Percentiles rank a stretch among this genome's conserved stretches.
phyloP scores from a whole-genome alignment of 23 tunicate genomes.

The Phallusia fumigata region DNA sequence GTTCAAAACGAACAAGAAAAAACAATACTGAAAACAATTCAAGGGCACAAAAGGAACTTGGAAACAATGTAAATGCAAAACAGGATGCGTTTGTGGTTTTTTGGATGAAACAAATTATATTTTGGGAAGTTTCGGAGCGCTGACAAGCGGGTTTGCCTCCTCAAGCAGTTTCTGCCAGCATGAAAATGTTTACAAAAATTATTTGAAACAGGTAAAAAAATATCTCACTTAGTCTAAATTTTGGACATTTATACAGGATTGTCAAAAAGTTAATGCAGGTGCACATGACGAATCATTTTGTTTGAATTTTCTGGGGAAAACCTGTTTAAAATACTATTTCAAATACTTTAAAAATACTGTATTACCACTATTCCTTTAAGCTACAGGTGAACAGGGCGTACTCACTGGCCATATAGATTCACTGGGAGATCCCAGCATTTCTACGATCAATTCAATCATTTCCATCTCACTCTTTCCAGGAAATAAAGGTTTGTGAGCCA shows the following conservation, averaged over 20 bases:
- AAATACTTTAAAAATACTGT: too few species aligned
- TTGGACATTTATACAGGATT: too few species aligned
- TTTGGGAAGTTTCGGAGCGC: slow-evolving; percentile 92
- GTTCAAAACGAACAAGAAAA: background rate
- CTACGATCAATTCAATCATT: slow-evolving; percentile 84
- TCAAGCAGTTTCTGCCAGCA: slow-evolving; percentile 73
- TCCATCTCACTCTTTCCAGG: slow-evolving; percentile 87
- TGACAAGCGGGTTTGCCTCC: slow-evolving; percentile 80
- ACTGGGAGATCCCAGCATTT: slow-evolving; percentile 89
- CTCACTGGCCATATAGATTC: slow-evolving; percentile 94
- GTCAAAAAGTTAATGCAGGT: too few species aligned
- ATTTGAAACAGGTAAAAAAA: too few species aligned
- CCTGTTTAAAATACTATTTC: too few species aligned
- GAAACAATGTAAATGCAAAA: background rate
- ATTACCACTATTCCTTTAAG: too few species aligned
- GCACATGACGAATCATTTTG: too few species aligned
- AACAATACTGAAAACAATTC: background rate
- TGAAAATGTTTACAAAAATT: too few species aligned
- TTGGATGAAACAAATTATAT: slow-evolving; percentile 24
- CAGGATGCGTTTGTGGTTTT: too few species aligned
- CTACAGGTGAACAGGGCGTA: too few species aligned
- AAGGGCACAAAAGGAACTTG: background rate
- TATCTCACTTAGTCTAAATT: too few species aligned
- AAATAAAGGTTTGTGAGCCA: slow-evolving; percentile 90
- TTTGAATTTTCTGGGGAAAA: too few species aligned